Base-by-base conservation (phyloP, 2,888 invertebrate genomes). In the Sinohyriopsis cumingii region DNA sequence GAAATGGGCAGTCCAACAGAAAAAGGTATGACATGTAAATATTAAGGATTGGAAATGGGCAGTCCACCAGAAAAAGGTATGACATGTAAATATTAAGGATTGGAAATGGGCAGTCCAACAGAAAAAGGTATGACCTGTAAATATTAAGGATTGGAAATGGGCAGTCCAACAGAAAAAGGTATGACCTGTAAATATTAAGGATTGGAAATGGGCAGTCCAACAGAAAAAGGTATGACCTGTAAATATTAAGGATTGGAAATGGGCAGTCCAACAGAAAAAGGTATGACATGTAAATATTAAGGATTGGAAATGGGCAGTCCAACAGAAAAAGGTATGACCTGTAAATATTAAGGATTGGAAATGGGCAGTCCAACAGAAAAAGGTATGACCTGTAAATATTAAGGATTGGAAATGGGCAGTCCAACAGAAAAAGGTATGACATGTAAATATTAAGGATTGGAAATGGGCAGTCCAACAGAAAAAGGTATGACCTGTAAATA, bases 161-260 rank as follows among this genome's bases (percentile, higher is more conserved):
- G 76, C 86, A 71, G 77, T 79, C 59, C 80, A 86, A 65, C 87
- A 86, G 73, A 86, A 86, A 74, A 80, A 88, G 83, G 88, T 88
- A 69, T 66, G 77, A 63, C 19, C n/a, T 53, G 18, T 55, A 55
- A 33, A 9, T 24, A 20, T 53, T 60, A 45, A 45, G 5, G 45
- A n/a, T n/a, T 76, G 76, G 55, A 84, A 80, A 61, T 86, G 87
- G 75, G 76, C 86, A 71, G 77, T 79, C 59, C 80, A 86, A 65
- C 87, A 86, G 73, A 86, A 86, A 74, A 80, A 88, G 83, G 88
- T 88, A 69, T 66, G 77, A 63, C 19, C n/a, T 53, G 18, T 55
- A 55, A 33, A 9, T 24, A 20, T 53, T 60, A 45, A 45, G 5
- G 45, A n/a, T n/a, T 76, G 76, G 55, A 84, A 80, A 61, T 86